phyloP scores from a whole-genome alignment of 2,888 invertebrate species.

The Bimastos eiseni region DNA sequence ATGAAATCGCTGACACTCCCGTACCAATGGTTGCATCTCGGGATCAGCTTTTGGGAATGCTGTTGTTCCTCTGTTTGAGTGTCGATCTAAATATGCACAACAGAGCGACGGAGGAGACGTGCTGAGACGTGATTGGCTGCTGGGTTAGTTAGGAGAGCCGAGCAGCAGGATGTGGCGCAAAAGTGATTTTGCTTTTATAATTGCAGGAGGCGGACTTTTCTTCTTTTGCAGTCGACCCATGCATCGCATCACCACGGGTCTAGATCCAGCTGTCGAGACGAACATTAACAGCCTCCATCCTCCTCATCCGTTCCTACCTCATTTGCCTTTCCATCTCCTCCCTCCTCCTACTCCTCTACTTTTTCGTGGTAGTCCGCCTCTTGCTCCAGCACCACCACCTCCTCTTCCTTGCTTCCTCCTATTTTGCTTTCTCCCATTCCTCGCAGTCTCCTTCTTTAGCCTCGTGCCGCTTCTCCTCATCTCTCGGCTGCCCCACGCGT shows the following conservation, averaged over 20 bases:
- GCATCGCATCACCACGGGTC: not conserved
- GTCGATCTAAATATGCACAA: not conserved
- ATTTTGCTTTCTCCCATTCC: not conserved
- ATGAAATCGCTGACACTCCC: too few species aligned
- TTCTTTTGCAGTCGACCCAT: not conserved
- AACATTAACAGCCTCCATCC: not conserved
- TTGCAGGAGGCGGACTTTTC: not conserved
- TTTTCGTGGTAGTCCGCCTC: not conserved
- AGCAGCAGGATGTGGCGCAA: not conserved
- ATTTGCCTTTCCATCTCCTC: not conserved
- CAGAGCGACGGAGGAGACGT: not conserved
- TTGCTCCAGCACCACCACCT: not conserved
- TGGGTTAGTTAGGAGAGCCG: not conserved
- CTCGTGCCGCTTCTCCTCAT: not conserved
- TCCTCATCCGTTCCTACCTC: not conserved
- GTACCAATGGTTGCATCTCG: too few species aligned
- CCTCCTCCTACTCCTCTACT: not conserved
- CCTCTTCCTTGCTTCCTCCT: not conserved
- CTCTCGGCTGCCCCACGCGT: too few species aligned
- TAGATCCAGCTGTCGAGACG: not conserved
- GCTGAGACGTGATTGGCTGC: conserved; percentile 13
- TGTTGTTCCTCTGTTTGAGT: too few species aligned
- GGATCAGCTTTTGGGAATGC: too few species aligned
- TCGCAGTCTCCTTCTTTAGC: not conserved
- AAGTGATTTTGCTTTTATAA: not conserved